Conservation (phyloP, 1,140 invertebrate genomes). For the Homarus americanus region DNA sequence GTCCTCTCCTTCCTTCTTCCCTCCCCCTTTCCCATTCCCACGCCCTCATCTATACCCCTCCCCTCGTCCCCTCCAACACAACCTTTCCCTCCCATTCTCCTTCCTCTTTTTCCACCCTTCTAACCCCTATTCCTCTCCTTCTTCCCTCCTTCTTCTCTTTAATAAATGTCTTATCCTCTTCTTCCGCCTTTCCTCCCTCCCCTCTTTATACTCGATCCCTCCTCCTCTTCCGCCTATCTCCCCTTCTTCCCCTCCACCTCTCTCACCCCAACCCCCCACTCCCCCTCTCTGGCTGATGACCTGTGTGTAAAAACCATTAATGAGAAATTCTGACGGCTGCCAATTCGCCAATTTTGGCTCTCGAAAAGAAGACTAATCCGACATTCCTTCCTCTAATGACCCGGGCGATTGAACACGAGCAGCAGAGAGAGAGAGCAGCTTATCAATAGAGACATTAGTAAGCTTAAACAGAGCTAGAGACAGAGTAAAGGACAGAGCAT, state of each 20-base stretch:
- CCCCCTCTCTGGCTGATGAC: constrained; percentile 24
- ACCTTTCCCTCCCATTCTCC: too few relatives aligned
- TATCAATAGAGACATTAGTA: too few relatives aligned
- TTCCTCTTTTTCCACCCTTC: neutral
- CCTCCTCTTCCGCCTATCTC: neutral
- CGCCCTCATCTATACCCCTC: neutral
- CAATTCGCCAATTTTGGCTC: constrained; percentile 35
- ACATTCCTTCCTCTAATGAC: constrained; percentile 42
- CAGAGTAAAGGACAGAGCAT: too few relatives aligned
- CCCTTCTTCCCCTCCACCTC: neutral
- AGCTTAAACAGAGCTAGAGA: too few relatives aligned
- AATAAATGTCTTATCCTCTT: neutral
- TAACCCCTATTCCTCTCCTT: neutral
- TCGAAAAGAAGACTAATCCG: constrained; percentile 40
- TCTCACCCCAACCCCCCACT: neutral
- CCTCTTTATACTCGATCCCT: neutral
- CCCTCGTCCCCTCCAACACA: neutral
- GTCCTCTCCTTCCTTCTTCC: neutral
- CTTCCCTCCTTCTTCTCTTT: too few relatives aligned
- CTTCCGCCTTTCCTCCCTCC: neutral
- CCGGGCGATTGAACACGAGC: neutral
- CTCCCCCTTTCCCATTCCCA: neutral
- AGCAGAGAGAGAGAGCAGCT: constrained; percentile 36
- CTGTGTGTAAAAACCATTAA: constrained; percentile 42
- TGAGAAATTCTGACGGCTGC: constrained; percentile 24